Evolutionary conservation across 2,888 invertebrate genomes (phyloP), one percentile per base, ranked within the genome.

Genomic region (Cybosia mesomella): DNA sequence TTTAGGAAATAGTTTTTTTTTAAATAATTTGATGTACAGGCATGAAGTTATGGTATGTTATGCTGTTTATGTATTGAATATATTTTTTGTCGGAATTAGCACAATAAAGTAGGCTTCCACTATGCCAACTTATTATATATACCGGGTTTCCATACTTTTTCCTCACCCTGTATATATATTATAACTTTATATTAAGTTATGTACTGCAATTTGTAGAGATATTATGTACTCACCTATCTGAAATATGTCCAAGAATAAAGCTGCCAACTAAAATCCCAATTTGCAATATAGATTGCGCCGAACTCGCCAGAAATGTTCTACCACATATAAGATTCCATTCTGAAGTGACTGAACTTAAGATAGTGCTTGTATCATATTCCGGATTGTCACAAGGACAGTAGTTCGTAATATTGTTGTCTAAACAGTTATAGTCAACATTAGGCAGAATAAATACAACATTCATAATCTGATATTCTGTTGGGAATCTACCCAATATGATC

Each of bases 301-400:
- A 84, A 83, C 96, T 96, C 0, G 95, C 94, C 57, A 96, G 81
- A 73, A 93, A 93, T 66, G 90, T 88, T 71, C 91, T 91, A 36
- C 95, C 95, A 77, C 96, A 96, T 68, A 96, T 96, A 49, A 96
- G 90, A 80, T 96, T 81, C 96, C 96, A 96, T 90, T 96, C 94
- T 13, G 94, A 95, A 0, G 95, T 94, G 11, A 96, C 96, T 1
- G 96, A 96, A 76, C 93, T 95, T 8, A 88, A 84, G 64, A 96
- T 95, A 10, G 92, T 87, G 58, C 89, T 95, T 22, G 89, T 88
- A 73, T 96, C 96, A 75, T 95, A 96, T 49, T 95, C 64, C 91
- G 96, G 91, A 61, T 90, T 87, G 13, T 81, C 75, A 82, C 94
- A 94, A 0, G 94, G 94, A 70, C 94, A 94, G 65, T 87, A 73